Evolutionary conservation across 1,140 invertebrate genomes (phyloP).

Genomic region (Protaetia brevitarsis): DNA sequence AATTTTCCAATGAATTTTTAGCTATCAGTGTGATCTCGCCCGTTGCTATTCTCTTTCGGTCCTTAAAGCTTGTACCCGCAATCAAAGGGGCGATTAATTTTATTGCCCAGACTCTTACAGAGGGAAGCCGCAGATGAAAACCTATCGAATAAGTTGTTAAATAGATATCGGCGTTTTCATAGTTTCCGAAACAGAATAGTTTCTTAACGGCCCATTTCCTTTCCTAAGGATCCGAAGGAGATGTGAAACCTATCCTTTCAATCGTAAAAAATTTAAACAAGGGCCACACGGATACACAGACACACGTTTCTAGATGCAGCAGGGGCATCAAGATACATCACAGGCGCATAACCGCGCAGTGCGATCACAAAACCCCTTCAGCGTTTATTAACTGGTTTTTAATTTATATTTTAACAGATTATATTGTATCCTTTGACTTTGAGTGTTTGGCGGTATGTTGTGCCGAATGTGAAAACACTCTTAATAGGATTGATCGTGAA

Average conservation of each 20-base stretch:
- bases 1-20: too few relatives aligned
- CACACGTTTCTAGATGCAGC: background rate
- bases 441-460: slow-evolving; percentile 27
- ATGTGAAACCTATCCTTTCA: slow-evolving; percentile 17
- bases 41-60: background rate
- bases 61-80: background rate
- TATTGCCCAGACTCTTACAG: slow-evolving; percentile 6
- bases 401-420: slow-evolving; percentile 33
- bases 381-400: slow-evolving; percentile 32
- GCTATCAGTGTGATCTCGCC: too few relatives aligned
- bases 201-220: slow-evolving; percentile 28
- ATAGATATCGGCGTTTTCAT: slow-evolving; percentile 34
- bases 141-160: slow-evolving; percentile 34
- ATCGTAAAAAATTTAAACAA: slow-evolving; percentile 25
- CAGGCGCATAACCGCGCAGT: background rate
- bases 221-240: slow-evolving; percentile 2
- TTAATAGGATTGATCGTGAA: slow-evolving; percentile 17
- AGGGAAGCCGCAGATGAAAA: slow-evolving; percentile 10
- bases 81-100: slow-evolving; percentile 20
- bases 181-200: slow-evolving; percentile 30
- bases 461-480: slow-evolving; percentile 23
- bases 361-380: slow-evolving; percentile 31
- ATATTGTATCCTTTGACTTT: slow-evolving; percentile 29
- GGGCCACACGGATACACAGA: slow-evolving; percentile 26
- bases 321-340: background rate